Conservation (phyloP, 2,113 vertebrate species). For the Sylvietta virens region DNA sequence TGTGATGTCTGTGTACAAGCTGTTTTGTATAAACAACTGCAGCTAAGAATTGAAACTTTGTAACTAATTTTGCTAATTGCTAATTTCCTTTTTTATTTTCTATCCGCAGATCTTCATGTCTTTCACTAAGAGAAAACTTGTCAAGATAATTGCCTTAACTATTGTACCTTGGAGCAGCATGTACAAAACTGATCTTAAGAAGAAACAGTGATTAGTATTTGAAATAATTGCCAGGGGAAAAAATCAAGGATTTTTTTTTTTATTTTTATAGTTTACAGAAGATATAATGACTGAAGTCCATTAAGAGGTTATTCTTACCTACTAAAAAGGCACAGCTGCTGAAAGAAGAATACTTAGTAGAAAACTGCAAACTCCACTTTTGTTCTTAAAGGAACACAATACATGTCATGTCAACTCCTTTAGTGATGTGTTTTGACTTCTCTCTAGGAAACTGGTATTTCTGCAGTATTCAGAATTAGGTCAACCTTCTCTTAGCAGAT, state of each 20-base stretch:
- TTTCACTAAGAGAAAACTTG: neutral
- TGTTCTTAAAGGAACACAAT: neutral
- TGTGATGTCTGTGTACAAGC: neutral
- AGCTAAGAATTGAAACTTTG: neutral
- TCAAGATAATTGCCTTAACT: neutral
- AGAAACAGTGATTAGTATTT: neutral
- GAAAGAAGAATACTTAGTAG: neutral
- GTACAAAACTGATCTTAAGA: neutral
- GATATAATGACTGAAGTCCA: neutral
- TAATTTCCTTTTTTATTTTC: neutral
- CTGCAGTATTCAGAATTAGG: neutral
- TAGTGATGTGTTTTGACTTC: neutral
- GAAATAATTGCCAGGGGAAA: neutral
- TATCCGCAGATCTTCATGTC: neutral
- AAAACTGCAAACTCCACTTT: neutral
- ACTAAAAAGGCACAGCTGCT: neutral
- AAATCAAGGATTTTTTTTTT: neutral
- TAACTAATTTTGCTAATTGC: neutral
- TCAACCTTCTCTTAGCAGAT: neutral
- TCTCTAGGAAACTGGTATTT: neutral
- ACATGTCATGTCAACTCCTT: neutral
- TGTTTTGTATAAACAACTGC: neutral
- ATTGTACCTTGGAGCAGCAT: neutral
- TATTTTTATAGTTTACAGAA: neutral
- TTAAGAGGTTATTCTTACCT: neutral